phyloP scores from a whole-genome alignment of 1,140 invertebrate species.

The Tetramorium parvispinum region DNA sequence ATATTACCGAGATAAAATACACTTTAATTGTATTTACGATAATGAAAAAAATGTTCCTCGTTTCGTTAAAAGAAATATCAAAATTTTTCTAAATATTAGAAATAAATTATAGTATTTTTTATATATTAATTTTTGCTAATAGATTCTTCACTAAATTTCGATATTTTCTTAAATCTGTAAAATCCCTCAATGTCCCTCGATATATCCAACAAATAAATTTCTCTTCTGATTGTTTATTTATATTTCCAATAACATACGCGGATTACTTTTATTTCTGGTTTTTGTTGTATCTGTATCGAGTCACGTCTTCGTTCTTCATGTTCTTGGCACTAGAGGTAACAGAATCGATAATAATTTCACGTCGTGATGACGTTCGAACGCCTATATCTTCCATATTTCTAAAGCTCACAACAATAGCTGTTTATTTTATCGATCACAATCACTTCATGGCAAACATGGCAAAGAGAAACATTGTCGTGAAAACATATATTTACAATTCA shows the following conservation, averaged over 20 bases:
- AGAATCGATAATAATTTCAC: neutral
- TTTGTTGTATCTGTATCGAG: neutral
- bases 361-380: neutral
- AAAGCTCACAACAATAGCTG: neutral
- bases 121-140: neutral
- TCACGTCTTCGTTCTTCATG: neutral
- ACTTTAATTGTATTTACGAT: neutral
- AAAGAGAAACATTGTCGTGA: neutral
- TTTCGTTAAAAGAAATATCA: neutral
- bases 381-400: neutral
- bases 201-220: neutral
- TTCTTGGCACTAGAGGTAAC: neutral
- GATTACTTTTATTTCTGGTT: neutral
- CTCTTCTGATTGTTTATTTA: neutral
- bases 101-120: neutral
- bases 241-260: neutral
- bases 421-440: constrained; percentile 1
- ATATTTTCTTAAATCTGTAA: neutral
- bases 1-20: neutral
- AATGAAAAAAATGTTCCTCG: neutral
- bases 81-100: neutral
- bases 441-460: neutral
- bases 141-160: neutral
- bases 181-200: neutral
- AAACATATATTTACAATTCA: neutral